Evolutionary conservation across 2,797 vertebrate species (phyloP), one percentile per base, ranked within the genome.

Genomic region (Fistularia commersonii): DNA sequence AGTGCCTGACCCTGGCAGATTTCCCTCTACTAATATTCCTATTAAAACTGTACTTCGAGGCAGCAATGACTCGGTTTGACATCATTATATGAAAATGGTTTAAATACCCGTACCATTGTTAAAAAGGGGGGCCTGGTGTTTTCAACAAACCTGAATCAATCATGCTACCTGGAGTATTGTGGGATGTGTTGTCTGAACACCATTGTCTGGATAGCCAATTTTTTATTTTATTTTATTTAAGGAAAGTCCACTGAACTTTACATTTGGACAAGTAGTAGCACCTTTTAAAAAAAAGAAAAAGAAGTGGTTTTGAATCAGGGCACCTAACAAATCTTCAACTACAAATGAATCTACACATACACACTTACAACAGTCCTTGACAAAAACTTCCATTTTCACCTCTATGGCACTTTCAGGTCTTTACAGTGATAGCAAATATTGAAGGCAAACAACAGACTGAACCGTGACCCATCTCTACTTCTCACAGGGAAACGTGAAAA

Each of bases 351-450:
- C 40, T 45, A 48, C n/a, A 56, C 13, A 31, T 38, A 14, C 32
- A 44, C 8, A 58, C 74, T 41, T 66, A 62, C 37, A 62, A 68
- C 75, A 57, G 45, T 64, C 64, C 39, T 64, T 63, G 44, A 72
- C 47, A 62, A 81, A 80, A 78, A 85, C 82, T 81, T 84, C 43
- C 76, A 45, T 62, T 64, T 51, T 76, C 74, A 72, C 63, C 45
- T 74, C 72, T 77, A 85, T 88, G 88, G 86, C 86, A 88, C 87
- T 84, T 85, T 81, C 84, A 81, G 80, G 76, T 83, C 83, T 87
- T 81, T 81, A 81, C 77, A 80, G 79, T 80, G 79, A 79, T 77
- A 70, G 84, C 65, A 77, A 76, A 61, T 64, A 74, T 66, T 60
- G 38, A 86, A 86, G 74, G 80, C 79, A 83, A 86, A 79, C 54